Evolutionary conservation across 2,797 vertebrate species (phyloP).

Genomic region (Liasis olivaceus): DNA sequence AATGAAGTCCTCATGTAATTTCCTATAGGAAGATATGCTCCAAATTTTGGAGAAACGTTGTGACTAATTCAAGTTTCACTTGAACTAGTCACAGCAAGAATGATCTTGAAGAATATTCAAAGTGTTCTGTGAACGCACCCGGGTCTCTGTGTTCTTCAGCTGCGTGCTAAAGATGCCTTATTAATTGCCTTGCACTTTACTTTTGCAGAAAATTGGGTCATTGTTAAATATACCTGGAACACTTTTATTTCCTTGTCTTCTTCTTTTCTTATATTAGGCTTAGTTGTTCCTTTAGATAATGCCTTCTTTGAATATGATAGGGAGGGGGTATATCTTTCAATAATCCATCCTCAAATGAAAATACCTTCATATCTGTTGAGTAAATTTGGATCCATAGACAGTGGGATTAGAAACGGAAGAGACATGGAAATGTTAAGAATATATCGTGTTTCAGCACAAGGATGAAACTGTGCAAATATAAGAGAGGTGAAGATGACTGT

Average conservation of each 20-base stretch:
- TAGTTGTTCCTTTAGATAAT: conserved; percentile 33
- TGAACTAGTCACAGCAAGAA: conserved; percentile 53
- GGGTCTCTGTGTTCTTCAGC: conserved; percentile 58
- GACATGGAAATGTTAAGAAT: background rate
- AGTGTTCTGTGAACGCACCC: conserved; percentile 50
- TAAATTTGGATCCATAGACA: background rate
- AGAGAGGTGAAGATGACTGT: background rate
- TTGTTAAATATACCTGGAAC: conserved; percentile 29
- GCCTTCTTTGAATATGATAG: conserved; percentile 9
- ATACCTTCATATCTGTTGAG: conserved; percentile 14
- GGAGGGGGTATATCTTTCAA: background rate
- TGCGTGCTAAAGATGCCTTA: conserved; percentile 64
- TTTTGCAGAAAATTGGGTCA: conserved; percentile 39
- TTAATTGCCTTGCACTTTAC: conserved; percentile 68
- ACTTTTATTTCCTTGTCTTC: conserved; percentile 49
- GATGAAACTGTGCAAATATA: conserved; percentile 4
- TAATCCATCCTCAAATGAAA: conserved; percentile 33
- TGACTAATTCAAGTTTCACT: background rate
- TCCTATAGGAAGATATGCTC: background rate
- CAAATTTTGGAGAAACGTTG: background rate
- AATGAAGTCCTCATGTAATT: background rate
- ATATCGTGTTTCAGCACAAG: background rate
- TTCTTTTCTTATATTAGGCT: conserved; percentile 8
- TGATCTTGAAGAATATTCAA: conserved; percentile 65
- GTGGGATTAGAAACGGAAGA: conserved; percentile 11